phyloP scores from a whole-genome alignment of 2,797 vertebrate genomes.

The Triplophysa bombifrons region DNA sequence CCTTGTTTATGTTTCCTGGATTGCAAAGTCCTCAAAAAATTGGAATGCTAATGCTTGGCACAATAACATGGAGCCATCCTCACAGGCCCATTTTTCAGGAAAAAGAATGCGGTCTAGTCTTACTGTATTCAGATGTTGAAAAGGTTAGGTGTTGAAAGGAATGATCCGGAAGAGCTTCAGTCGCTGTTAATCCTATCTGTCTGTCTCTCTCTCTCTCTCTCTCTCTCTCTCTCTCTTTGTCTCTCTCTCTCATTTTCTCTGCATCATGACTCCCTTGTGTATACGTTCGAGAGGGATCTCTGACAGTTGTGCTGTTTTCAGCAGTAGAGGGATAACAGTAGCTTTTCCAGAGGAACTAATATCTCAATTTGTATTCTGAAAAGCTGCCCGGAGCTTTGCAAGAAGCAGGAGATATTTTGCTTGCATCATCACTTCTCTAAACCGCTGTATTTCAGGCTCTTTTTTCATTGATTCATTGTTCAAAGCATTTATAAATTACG shows the following conservation, averaged over 20 bases:
- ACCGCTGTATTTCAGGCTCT: neutral
- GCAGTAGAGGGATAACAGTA: slow-evolving; percentile 45
- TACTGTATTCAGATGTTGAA: slow-evolving; percentile 19
- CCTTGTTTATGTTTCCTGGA: neutral
- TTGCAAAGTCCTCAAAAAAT: neutral
- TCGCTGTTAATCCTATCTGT: slow-evolving; percentile 41
- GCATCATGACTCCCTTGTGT: slow-evolving; percentile 27
- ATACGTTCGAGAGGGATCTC: slow-evolving; percentile 34
- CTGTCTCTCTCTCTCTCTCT: slow-evolving; percentile 18
- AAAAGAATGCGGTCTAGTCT: neutral
- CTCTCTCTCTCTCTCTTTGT: neutral
- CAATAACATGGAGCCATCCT: neutral
- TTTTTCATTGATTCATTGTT: slow-evolving; percentile 24
- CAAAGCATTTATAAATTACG: neutral
- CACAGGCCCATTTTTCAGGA: neutral
- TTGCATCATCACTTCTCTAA: slow-evolving; percentile 36
- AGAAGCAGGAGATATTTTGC: slow-evolving; percentile 21
- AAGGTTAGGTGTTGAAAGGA: slow-evolving; percentile 22
- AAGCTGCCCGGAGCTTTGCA: slow-evolving; percentile 26
- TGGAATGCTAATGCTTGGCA: neutral
- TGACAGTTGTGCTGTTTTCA: slow-evolving; percentile 45
- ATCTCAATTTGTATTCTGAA: slow-evolving; percentile 46
- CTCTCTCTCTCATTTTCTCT: slow-evolving; percentile 29
- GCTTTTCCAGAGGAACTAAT: slow-evolving; percentile 28
- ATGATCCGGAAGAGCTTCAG: slow-evolving; percentile 43